phyloP scores from a whole-genome alignment of 23 tunicate species.

The Ciona savignyi region DNA sequence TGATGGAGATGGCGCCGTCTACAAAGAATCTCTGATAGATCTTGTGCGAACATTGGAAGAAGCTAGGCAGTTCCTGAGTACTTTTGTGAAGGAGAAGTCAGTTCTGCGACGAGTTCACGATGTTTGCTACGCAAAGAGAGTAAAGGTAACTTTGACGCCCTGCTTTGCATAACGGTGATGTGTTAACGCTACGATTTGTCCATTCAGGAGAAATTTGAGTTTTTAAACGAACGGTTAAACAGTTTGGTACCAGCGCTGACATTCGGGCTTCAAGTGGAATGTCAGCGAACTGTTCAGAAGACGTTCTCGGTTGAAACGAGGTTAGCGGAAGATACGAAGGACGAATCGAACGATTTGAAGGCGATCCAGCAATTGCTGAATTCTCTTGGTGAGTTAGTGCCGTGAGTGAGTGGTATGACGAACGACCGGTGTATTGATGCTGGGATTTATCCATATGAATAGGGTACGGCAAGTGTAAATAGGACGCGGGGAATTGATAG shows the following conservation, averaged over 20 bases:
- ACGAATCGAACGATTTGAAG: conserved; percentile 58
- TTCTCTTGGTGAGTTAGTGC: conserved; percentile 28
- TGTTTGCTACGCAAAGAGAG: conserved; percentile 49
- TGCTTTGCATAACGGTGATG: background rate
- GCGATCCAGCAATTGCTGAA: conserved; percentile 49
- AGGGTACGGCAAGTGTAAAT: too few relatives aligned
- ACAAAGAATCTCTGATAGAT: conserved; percentile 75
- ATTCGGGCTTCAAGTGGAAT: conserved; percentile 74
- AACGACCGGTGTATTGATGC: too few relatives aligned
- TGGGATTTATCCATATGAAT: too few relatives aligned
- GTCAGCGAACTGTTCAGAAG: conserved; percentile 40
- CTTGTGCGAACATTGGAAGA: conserved; percentile 69
- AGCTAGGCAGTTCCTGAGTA: conserved; percentile 53
- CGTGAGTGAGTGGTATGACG: conserved; percentile 25
- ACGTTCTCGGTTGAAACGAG: conserved; percentile 22
- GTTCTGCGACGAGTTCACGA: conserved; percentile 37
- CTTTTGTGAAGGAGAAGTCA: conserved; percentile 53
- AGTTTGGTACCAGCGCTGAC: conserved; percentile 54
- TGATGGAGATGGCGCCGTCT: conserved; percentile 35
- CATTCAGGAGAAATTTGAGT: conserved; percentile 56
- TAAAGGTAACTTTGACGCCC: conserved; percentile 18
- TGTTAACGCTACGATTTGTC: background rate
- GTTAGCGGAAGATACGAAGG: conserved; percentile 56
- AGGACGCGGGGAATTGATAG: too few relatives aligned
- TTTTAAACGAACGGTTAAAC: conserved; percentile 60